phyloP scores from a whole-genome alignment of 2,113 vertebrate genomes.

The Thymallus thymallus region DNA sequence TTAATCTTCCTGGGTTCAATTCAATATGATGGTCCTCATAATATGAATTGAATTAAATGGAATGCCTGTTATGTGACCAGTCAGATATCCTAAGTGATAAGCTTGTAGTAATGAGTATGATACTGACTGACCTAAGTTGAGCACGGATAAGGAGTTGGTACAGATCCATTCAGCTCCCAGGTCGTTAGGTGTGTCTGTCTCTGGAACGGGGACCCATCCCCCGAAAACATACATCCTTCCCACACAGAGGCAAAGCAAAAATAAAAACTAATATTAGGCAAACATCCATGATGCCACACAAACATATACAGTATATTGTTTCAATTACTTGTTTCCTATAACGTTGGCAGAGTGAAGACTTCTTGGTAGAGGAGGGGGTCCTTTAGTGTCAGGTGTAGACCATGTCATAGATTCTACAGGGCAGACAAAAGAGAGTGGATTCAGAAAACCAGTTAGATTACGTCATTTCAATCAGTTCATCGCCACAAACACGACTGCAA shows the following conservation, averaged over 20 bases:
- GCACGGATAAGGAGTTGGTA: slow-evolving; percentile 84
- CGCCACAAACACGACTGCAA: background rate
- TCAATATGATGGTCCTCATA: background rate
- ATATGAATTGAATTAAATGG: background rate
- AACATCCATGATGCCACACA: background rate
- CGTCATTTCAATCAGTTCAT: background rate
- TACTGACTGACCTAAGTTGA: slow-evolving; percentile 90
- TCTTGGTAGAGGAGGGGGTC: slow-evolving; percentile 84
- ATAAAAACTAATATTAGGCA: background rate
- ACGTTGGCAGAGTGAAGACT: slow-evolving; percentile 93
- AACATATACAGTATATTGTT: background rate
- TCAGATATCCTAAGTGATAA: background rate
- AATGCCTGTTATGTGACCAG: background rate
- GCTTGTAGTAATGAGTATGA: slow-evolving; percentile 2
- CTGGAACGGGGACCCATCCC: slow-evolving; percentile 89
- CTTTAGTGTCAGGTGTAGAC: slow-evolving; percentile 85
- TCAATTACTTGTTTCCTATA: slow-evolving; percentile 91
- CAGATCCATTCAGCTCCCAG: slow-evolving; percentile 89
- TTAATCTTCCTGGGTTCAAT: background rate
- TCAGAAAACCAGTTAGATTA: background rate
- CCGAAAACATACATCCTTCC: slow-evolving; percentile 96
- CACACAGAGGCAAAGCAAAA: slow-evolving; percentile 29
- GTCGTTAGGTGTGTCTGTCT: slow-evolving; percentile 68
- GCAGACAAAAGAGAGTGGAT: background rate
- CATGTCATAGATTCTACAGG: slow-evolving; percentile 90